phyloP scores from a whole-genome alignment of 2,797 vertebrate genomes.

The Myripristis murdjan region DNA sequence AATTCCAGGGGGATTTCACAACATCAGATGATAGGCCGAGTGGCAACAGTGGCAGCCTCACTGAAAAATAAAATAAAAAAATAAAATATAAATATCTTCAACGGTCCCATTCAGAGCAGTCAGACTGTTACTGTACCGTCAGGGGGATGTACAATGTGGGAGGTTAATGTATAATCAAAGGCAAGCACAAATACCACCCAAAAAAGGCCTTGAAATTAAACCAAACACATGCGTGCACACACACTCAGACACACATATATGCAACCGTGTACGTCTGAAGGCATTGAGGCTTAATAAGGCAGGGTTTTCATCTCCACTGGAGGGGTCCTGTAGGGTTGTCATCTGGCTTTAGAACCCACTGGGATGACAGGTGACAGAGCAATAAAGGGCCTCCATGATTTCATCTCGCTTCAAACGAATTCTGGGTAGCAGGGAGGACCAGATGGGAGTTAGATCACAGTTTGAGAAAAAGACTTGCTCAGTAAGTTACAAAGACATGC shows the following conservation, averaged over 20 bases:
- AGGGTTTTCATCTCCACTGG: slow-evolving; percentile 2
- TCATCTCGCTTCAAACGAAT: slow-evolving; percentile 41
- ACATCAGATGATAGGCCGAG: slow-evolving; percentile 29
- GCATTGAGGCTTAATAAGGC: neutral
- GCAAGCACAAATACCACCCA: neutral
- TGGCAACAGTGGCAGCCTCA: slow-evolving; percentile 35
- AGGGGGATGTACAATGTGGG: neutral
- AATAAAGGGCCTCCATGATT: slow-evolving; percentile 20
- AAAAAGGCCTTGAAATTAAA: neutral
- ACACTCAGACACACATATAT: neutral
- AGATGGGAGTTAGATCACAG: slow-evolving; percentile 48
- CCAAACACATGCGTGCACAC: slow-evolving; percentile 1
- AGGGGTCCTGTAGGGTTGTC: slow-evolving; percentile 18
- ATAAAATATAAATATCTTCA: slow-evolving; percentile 34
- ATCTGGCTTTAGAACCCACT: slow-evolving; percentile 23
- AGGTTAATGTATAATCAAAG: slow-evolving; percentile 21
- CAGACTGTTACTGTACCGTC: slow-evolving; percentile 4
- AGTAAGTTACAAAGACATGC: slow-evolving; percentile 28
- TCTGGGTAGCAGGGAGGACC: slow-evolving; percentile 28
- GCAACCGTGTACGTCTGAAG: neutral
- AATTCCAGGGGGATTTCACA: slow-evolving; percentile 15
- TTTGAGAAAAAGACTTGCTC: slow-evolving; percentile 36
- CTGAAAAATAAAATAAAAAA: slow-evolving; percentile 8
- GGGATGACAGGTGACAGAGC: slow-evolving; percentile 31
- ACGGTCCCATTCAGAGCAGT: slow-evolving; percentile 35